Evolutionary conservation across 2,113 vertebrate genomes (phyloP).

Genomic region (Pseudopipra pipra): DNA sequence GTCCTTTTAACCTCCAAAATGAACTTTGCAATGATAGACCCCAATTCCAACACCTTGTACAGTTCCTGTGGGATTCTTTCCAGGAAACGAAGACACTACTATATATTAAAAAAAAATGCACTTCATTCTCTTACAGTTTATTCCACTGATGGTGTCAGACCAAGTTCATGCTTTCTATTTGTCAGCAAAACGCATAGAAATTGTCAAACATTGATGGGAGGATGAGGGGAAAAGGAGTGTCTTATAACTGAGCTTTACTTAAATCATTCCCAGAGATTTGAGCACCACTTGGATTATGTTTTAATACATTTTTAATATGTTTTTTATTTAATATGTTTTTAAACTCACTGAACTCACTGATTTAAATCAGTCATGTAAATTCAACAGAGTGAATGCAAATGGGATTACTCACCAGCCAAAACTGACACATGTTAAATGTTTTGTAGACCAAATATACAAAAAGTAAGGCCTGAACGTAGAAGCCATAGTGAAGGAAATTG

Average conservation of each 20-base stretch:
- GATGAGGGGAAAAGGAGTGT: background rate
- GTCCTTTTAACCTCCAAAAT: background rate
- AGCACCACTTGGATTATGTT: background rate
- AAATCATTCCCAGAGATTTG: background rate
- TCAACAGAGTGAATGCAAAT: background rate
- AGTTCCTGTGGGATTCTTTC: background rate
- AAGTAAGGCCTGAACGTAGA: background rate
- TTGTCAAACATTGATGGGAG: background rate
- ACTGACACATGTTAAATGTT: background rate
- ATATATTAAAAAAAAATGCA: background rate
- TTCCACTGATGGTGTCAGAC: background rate
- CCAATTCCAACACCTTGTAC: background rate
- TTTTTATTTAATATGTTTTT: background rate
- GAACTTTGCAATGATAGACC: background rate
- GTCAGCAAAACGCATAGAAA: background rate
- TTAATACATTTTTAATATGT: background rate
- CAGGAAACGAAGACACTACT: background rate
- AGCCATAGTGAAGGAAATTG: background rate
- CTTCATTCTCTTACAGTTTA: background rate
- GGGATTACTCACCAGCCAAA: background rate
- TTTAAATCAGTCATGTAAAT: background rate
- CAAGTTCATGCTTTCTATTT: background rate
- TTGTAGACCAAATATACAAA: background rate
- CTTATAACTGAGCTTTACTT: background rate
- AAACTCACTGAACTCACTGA: background rate